Base-by-base conservation (phyloP, 2,113 vertebrate species). In the Tinamus guttatus region DNA sequence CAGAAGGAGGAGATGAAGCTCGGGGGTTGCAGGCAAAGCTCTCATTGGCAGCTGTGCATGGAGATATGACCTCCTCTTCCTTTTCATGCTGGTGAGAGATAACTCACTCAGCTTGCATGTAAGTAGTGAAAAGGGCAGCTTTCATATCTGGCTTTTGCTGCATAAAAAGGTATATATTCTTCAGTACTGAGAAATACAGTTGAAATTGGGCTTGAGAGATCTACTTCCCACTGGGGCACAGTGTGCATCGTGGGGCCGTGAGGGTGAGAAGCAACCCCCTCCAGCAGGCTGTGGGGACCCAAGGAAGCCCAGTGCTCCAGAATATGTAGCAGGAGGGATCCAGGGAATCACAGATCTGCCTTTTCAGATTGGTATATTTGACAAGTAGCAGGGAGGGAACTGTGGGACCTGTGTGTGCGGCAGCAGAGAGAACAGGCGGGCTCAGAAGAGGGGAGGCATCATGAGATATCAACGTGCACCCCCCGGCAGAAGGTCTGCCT, bases 21-120 rank as follows among this genome's bases (percentile, higher is more conserved):
- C 38, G 19, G 17, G 4, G 17, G 5, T 20, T 0, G 1, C 22
- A 81, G 30, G 24, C 41, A 79, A 84, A 94, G 38, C 18, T 52
- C 7, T 62, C 38, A 22, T 11, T 32, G 54, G 54, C 54, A 58
- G 54, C 54, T 0, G 0, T 13, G 27, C 0, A 0, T 6, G 34
- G 49, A 78, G 60, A 70, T 5, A 1, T 5, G 74, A 30, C 0
- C 0, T n/a, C 18, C 18, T 49, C 36, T 7, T 59, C 7, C 19
- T 38, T 69, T 54, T 43, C n/a, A 21, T 30, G 40, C 56, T 56
- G 56, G 54, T 38, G 32, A 49, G 60, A 24, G 36, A 11, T 81
- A 65, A 9, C 15, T 84, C 45, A 45, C 18, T 84, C 45, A 45
- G 49, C 74, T 74, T 21, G 36, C 49, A 20, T 1, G 2, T 18